These are phyloP conservation scores for Anser brachyrhynchus DNA, from an alignment of 2,113 vertebrate genomes.

Conservation along the genomic window DNA sequence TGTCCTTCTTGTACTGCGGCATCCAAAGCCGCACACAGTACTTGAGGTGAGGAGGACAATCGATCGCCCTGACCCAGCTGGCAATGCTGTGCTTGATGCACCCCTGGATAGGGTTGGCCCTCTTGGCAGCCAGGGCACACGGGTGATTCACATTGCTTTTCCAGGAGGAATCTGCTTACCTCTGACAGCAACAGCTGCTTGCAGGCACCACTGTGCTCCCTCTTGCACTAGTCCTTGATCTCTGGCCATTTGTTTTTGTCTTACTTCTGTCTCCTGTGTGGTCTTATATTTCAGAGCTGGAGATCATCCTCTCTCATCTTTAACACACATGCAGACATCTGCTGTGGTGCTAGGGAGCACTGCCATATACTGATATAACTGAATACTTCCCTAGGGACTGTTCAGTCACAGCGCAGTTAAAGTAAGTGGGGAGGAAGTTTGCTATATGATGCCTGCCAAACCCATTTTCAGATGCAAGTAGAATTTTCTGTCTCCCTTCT, in stretches of 20 bases:
- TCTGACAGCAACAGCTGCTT: background rate
- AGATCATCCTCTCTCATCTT: background rate
- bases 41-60: too few relatives aligned
- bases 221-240: background rate
- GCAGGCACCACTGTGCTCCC: background rate
- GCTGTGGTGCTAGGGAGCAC: background rate
- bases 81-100: too few relatives aligned
- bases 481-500: background rate
- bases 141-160: background rate
- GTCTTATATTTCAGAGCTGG: constrained; percentile 4
- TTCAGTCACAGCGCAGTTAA: background rate
- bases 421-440: background rate
- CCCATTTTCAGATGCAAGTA: background rate
- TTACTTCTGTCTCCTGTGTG: background rate
- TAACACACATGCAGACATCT: background rate
- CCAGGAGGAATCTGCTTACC: background rate
- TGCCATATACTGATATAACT: background rate
- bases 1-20: too few relatives aligned
- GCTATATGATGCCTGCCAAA: background rate
- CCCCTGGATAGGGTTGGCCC: too few relatives aligned
- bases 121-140: too few relatives aligned
- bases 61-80: too few relatives aligned
- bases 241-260: background rate
- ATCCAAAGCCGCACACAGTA: too few relatives aligned
- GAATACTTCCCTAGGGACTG: background rate